A percentile compares a stretch with the other conserved stretches of the same genome.
Evolutionary conservation across 2,797 vertebrate species (phyloP).

Genomic region (Fistularia tabacaria): DNA sequence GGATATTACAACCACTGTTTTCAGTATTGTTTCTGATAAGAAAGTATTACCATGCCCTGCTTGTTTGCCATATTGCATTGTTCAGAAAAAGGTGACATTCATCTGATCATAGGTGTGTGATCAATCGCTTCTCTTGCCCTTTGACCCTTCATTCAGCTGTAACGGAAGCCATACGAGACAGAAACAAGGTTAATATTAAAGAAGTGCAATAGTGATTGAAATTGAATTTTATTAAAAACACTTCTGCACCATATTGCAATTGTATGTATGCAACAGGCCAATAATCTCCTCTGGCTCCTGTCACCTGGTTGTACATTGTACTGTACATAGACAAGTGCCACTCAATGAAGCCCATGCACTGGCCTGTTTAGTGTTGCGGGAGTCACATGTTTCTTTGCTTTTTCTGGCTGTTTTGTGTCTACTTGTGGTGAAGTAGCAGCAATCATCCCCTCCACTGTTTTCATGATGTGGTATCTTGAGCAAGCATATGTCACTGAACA

Average conservation of each 20-base stretch:
- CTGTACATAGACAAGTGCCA: constrained; percentile 29
- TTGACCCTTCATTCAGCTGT: constrained; percentile 65
- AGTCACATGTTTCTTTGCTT: constrained; percentile 11
- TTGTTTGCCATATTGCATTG: constrained; percentile 48
- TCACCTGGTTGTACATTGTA: constrained; percentile 27
- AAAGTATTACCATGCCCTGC: constrained; percentile 33
- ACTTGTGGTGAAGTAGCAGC: constrained; percentile 27
- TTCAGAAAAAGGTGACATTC: constrained; percentile 50
- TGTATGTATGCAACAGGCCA: constrained; percentile 1
- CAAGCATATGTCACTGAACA: constrained; percentile 39
- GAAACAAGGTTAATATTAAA: constrained; percentile 23
- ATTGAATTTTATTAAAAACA: constrained; percentile 34
- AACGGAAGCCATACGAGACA: constrained; percentile 77
- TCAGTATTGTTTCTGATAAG: constrained; percentile 31
- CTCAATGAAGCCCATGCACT: constrained; percentile 38
- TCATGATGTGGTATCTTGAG: constrained; percentile 41
- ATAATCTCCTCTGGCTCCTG: too few relatives aligned
- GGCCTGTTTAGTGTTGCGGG: constrained; percentile 23
- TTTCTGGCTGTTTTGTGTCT: constrained; percentile 35
- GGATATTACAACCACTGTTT: constrained; percentile 7
- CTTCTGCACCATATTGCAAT: constrained; percentile 17
- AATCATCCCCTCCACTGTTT: constrained; percentile 39
- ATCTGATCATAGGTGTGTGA: constrained; percentile 32
- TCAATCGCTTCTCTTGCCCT: constrained; percentile 40
- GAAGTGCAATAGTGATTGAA: constrained; percentile 21